These are phyloP conservation scores for Grantiella picta DNA, from an alignment of 2,113 vertebrate species.

Conservation along the genomic window DNA sequence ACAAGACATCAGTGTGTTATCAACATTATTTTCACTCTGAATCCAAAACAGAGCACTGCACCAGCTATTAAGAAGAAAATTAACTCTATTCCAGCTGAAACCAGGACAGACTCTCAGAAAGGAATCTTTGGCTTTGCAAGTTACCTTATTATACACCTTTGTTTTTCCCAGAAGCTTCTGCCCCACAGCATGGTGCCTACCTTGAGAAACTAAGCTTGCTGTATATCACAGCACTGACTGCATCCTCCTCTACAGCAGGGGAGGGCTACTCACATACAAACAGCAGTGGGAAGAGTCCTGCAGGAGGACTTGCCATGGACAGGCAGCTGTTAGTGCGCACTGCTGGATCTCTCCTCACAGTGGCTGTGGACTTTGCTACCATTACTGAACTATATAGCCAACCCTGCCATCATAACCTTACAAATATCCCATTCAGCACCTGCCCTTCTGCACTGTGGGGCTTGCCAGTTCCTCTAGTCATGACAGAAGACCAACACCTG, in stretches of 20 bases:
- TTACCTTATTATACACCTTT: not conserved
- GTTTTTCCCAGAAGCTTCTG: not conserved
- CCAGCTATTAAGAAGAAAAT: not conserved
- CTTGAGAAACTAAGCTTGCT: not conserved
- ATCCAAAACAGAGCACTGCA: not conserved
- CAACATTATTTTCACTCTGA: not conserved
- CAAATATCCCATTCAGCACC: not conserved
- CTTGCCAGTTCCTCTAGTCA: not conserved
- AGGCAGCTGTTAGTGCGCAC: fast-evolving
- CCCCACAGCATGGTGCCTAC: fast-evolving
- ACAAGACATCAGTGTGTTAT: not conserved
- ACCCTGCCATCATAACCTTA: not conserved
- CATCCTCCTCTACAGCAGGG: not conserved
- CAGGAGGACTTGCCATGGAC: not conserved
- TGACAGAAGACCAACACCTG: not conserved
- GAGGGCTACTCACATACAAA: too few relatives aligned
- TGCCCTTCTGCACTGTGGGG: not conserved
- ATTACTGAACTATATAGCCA: not conserved
- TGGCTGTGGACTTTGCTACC: not conserved
- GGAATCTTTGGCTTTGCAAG: not conserved
- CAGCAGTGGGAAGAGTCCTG: not conserved
- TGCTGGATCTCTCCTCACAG: fast-evolving
- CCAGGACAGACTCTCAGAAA: not conserved
- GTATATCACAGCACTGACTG: not conserved
- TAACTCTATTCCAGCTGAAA: not conserved